A percentile compares a stretch with the other conserved stretches of the same genome.
These are phyloP conservation scores for Chrysemys picta DNA, from an alignment of 2,113 vertebrate genomes.

Conservation along the genomic window DNA sequence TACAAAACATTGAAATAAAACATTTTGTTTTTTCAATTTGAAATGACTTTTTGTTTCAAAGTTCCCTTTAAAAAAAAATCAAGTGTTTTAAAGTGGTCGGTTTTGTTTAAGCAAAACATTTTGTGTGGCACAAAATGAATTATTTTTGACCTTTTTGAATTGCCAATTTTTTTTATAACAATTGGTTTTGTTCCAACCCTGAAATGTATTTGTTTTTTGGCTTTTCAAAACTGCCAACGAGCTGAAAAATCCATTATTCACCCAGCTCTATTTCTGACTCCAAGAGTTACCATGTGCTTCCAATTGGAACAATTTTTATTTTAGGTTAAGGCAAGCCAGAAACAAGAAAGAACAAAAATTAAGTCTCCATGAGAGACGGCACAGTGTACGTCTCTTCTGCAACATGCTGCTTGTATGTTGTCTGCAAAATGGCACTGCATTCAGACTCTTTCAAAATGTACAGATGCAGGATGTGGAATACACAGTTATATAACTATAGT, in stretches of 20 bases:
- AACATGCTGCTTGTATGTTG: neutral
- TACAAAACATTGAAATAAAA: neutral
- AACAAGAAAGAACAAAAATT: neutral
- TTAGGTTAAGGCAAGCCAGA: neutral
- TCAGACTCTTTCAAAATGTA: neutral
- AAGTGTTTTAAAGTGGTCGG: neutral
- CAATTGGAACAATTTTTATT: neutral
- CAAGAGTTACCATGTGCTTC: rapidly evolving
- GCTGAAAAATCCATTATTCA: neutral
- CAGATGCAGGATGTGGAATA: neutral
- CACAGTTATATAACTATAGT: neutral
- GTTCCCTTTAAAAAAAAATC: neutral
- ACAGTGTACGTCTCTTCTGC: neutral
- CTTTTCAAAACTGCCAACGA: neutral
- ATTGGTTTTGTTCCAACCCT: neutral
- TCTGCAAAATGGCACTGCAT: rapidly evolving
- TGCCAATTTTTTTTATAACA: neutral
- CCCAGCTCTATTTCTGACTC: neutral
- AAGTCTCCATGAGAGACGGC: neutral
- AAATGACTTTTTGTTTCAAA: neutral
- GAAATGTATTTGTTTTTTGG: neutral
- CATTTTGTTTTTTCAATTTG: neutral
- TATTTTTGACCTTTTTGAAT: neutral
- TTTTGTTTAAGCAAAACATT: neutral
- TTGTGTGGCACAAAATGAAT: neutral